Evolutionary conservation across 2,113 vertebrate species (phyloP).

Genomic region (Bujurquina vittata): DNA sequence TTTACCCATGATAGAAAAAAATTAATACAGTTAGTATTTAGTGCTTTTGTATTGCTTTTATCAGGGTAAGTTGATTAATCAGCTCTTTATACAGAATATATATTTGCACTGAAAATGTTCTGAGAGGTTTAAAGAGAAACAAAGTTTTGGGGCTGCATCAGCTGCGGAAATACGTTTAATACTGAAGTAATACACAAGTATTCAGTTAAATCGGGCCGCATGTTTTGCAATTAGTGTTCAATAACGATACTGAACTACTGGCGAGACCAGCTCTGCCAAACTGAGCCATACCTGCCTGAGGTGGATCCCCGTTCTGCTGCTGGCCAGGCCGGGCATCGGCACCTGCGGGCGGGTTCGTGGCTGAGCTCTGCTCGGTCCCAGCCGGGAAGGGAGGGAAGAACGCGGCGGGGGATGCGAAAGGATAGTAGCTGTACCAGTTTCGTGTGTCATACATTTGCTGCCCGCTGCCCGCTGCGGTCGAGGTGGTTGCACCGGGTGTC

Average conservation of each 20-base stretch:
- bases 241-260: not conserved
- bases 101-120: too few species aligned
- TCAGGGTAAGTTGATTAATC: too few species aligned
- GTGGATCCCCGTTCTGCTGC: conserved; percentile 64
- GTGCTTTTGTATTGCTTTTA: not conserved
- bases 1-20: not conserved
- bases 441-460: conserved; percentile 47
- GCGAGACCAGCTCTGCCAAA: not conserved
- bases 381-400: not conserved
- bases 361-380: conserved; percentile 29
- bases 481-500: not conserved
- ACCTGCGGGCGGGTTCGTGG: not conserved
- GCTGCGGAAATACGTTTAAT: not conserved
- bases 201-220: not conserved
- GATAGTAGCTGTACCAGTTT: conserved; percentile 53
- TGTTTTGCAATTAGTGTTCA: not conserved
- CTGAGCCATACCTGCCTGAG: conserved; percentile 61
- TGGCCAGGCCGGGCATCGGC: conserved; percentile 35
- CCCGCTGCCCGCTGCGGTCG: not conserved
- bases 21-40: not conserved
- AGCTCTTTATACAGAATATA: too few species aligned
- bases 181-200: not conserved
- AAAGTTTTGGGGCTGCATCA: not conserved
- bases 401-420: conserved; percentile 1
- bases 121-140: not conserved